Base-by-base conservation (phyloP, 2,888 invertebrate genomes). In the Ornithoptera priamus region DNA sequence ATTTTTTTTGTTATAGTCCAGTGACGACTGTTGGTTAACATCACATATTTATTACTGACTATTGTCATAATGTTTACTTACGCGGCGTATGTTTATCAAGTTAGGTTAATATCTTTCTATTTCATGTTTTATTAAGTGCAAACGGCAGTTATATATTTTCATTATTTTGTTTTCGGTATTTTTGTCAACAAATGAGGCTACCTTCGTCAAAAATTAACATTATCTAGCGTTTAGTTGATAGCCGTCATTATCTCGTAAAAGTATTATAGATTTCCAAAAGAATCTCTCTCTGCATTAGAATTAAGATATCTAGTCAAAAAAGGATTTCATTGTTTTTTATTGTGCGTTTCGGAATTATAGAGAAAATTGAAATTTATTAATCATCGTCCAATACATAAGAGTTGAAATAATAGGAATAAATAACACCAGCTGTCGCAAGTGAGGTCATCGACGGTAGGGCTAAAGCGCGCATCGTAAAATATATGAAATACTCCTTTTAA, bases 261-360 rank as follows among this genome's bases (percentile, higher is more conserved):
- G 91, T 91, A 91, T 90, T 89, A 89, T 82, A 80, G 81, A 84
- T 83, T 86, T 84, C 83, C 84, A 85, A 87, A 89, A 85, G 91
- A 90, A 91, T 91, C 92, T 90, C 90, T 89, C 86, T 90, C 88
- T 91, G 89, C 90, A 89, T 91, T 91, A 89, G 86, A 86, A 85
- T 84, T 87, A 90, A 90, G 86, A 82, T 85, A 87, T 92, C 92
- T 92, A 92, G 92, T 92, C 92, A 92, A 92, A 89, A 90, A 90
- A 86, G 83, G 82, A 85, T 86, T 85, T 86, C 84, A 81, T 84
- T 30, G 5, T 79, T 79, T 82, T 80, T 80, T 61, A 64, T 67
- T 67, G 60, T 59, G 56, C 24, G 42, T 79, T 79, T 73, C 66
- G 70, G 65, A 70, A 70, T 64, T 70, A 24, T 63, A 62, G 7